Conservation (phyloP, 2,888 invertebrate species). For the Diarsia rubi region DNA sequence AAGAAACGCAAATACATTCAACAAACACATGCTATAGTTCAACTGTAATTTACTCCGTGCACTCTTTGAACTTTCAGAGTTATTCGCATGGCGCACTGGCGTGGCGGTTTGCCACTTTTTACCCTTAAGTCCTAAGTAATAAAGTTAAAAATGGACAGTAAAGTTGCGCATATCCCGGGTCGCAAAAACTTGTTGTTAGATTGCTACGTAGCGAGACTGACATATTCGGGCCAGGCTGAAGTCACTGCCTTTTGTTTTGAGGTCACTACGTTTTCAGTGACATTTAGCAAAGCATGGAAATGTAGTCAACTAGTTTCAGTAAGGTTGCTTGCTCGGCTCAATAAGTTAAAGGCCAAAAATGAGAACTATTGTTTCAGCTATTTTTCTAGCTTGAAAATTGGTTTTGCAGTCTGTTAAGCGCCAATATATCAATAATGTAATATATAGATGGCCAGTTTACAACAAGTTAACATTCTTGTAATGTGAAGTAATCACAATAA, state of each 20-base stretch:
- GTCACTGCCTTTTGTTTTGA: constrained; percentile 37
- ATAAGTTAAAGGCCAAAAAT: background rate
- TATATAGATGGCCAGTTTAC: background rate
- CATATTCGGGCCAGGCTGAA: constrained; percentile 21
- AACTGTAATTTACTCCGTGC: background rate
- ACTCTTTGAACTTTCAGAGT: background rate
- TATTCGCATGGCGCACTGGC: background rate
- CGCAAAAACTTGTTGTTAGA: constrained; percentile 38
- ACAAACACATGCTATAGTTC: background rate
- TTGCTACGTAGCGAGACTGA: constrained; percentile 20
- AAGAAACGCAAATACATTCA: background rate
- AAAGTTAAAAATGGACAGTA: background rate
- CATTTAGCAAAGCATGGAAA: constrained; percentile 10
- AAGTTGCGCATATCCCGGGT: background rate
- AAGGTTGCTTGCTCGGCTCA: background rate
- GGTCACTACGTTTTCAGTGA: constrained; percentile 20
- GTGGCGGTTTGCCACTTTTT: background rate
- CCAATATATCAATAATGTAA: background rate
- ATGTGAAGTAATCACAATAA: no score
- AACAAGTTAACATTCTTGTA: background rate
- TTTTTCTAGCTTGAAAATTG: background rate
- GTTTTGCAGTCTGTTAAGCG: background rate
- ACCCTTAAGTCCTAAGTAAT: background rate
- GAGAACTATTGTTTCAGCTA: background rate
- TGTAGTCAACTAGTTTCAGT: background rate